A percentile compares a stretch with the other conserved stretches of the same genome.
Evolutionary conservation across 2,888 invertebrate species (phyloP).

Genomic region (Lamproptera curius): DNA sequence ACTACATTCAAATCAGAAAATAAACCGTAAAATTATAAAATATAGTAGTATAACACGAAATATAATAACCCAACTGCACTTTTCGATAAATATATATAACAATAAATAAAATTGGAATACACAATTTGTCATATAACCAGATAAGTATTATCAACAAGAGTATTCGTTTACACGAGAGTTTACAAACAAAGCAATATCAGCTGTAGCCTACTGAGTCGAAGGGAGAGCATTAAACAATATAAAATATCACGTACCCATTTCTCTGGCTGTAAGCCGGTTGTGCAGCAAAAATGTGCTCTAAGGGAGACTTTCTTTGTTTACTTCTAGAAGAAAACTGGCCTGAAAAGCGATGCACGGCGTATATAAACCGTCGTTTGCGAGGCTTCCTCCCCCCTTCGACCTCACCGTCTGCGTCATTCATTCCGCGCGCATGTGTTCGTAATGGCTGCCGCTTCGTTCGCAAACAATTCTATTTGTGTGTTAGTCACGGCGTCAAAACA

Average conservation of each 20-base stretch:
- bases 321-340: conserved; percentile 63
- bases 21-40: too few relatives aligned
- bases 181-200: not conserved
- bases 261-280: conserved; percentile 46
- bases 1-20: too few relatives aligned
- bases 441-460: conserved; percentile 27
- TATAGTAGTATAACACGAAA: too few relatives aligned
- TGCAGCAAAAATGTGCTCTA: conserved; percentile 36
- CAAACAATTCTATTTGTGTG: conserved; percentile 17
- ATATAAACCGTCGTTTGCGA: conserved; percentile 57
- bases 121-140: too few relatives aligned
- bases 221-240: not conserved
- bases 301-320: conserved; percentile 54
- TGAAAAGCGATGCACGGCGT: conserved; percentile 44
- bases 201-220: not conserved
- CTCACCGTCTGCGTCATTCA: conserved; percentile 53
- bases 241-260: conserved; percentile 54
- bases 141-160: too few relatives aligned
- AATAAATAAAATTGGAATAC: too few relatives aligned
- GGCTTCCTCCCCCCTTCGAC: conserved; percentile 31
- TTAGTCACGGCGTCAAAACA: conserved; percentile 32
- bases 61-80: too few relatives aligned
- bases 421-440: conserved; percentile 27
- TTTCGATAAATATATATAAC: too few relatives aligned
- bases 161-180: too few relatives aligned